These are phyloP conservation scores for Aphodius granarius DNA, from an alignment of 2,888 invertebrate genomes.

Conservation along the genomic window DNA sequence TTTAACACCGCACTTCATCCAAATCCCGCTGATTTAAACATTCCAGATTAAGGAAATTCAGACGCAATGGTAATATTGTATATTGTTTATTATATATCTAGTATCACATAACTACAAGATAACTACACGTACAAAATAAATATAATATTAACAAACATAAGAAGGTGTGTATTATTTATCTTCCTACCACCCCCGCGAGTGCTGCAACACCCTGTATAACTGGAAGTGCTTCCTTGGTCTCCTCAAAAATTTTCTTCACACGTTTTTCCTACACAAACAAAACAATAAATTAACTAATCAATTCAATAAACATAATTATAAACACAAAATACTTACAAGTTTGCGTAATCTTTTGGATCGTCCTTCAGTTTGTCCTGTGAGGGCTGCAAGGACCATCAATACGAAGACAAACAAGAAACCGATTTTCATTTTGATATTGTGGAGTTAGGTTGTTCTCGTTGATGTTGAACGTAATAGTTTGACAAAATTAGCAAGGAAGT, in stretches of 20 bases:
- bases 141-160: background rate
- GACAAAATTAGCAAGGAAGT: background rate
- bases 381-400: conserved; percentile 30
- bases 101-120: background rate
- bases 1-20: conserved; percentile 41
- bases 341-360: conserved; percentile 35
- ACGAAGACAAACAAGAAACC: conserved; percentile 30
- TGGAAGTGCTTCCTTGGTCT: conserved; percentile 31
- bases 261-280: conserved; percentile 28
- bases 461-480: background rate
- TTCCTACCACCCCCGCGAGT: conserved; percentile 11
- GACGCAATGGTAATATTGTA: background rate
- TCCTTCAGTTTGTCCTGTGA: conserved; percentile 30
- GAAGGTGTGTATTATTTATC: conserved; percentile 4
- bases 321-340: conserved; percentile 33
- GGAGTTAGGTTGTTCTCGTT: background rate
- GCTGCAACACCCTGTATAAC: conserved; percentile 27
- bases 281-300: conserved; percentile 1
- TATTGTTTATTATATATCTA: background rate
- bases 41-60: conserved; percentile 17
- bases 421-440: conserved; percentile 31
- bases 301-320: background rate
- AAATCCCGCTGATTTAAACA: conserved; percentile 23
- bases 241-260: conserved; percentile 30
- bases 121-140: background rate